phyloP scores from a whole-genome alignment of 1,140 invertebrate species.

The Papilio machaon region DNA sequence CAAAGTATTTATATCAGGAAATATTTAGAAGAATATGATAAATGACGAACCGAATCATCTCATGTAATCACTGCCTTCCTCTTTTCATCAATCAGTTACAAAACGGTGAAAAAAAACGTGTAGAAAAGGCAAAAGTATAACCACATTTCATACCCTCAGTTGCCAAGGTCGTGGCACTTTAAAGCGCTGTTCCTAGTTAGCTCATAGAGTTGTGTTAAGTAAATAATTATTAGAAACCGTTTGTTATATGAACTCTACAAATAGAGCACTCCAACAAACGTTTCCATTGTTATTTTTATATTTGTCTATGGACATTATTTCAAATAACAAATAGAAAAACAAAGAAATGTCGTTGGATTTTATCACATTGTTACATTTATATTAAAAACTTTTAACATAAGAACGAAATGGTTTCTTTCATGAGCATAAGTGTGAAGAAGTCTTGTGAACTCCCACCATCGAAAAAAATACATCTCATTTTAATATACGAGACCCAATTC shows the following conservation, averaged over 20 bases:
- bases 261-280: background rate
- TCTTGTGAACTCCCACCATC: background rate
- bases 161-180: too few relatives aligned
- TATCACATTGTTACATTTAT: conserved; percentile 8
- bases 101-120: too few relatives aligned
- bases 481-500: background rate
- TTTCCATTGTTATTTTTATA: background rate
- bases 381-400: background rate
- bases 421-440: background rate
- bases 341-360: conserved; percentile 20
- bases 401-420: background rate
- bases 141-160: too few relatives aligned
- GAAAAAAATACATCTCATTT: background rate
- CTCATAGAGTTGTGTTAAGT: too few relatives aligned
- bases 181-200: too few relatives aligned
- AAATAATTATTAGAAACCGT: too few relatives aligned
- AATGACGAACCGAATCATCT: background rate
- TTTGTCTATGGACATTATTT: background rate
- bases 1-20: background rate
- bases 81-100: too few relatives aligned
- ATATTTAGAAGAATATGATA: too few relatives aligned
- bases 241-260: background rate
- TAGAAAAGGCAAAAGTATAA: too few relatives aligned
- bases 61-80: too few relatives aligned
- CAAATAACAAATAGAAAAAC: background rate